Conservation (phyloP, 2,797 vertebrate species). For the Acrossocheilus wenchowensis region DNA sequence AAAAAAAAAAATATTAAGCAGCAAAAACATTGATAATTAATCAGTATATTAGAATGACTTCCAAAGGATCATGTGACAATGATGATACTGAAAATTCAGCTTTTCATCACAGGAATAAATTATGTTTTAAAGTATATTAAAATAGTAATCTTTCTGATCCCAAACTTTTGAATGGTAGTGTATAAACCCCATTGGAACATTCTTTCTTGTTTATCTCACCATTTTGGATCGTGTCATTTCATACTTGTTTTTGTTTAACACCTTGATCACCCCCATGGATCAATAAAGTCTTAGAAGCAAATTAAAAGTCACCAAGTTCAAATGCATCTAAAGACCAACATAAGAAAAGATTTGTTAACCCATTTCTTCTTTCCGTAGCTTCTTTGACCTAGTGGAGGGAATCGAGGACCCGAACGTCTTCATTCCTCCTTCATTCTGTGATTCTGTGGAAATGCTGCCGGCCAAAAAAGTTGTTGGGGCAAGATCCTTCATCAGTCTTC, state of each 20-base stretch:
- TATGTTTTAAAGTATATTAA: neutral
- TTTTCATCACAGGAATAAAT: neutral
- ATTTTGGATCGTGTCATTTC: neutral
- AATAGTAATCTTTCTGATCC: neutral
- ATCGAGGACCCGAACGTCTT: constrained; percentile 61
- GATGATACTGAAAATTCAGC: neutral
- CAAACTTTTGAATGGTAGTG: too few relatives aligned
- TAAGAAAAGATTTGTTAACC: neutral
- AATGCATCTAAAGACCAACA: neutral
- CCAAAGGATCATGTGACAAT: neutral
- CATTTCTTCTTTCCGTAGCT: constrained; percentile 50
- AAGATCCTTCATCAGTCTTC: constrained; percentile 54
- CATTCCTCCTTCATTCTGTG: constrained; percentile 64
- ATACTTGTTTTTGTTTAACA: neutral
- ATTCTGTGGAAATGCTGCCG: constrained; percentile 33
- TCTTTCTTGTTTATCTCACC: neutral
- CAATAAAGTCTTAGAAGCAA: neutral
- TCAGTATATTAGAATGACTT: neutral
- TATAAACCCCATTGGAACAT: neutral
- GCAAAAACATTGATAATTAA: too few relatives aligned
- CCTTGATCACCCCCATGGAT: neutral
- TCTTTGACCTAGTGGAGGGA: constrained; percentile 60
- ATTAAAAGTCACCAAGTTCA: neutral
- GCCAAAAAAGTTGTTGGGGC: neutral
- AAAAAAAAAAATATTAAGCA: too few relatives aligned